Evolutionary conservation across 1,140 invertebrate genomes (phyloP), one percentile per base, ranked within the genome.

Genomic region (Ceratosolen fusciceps): DNA sequence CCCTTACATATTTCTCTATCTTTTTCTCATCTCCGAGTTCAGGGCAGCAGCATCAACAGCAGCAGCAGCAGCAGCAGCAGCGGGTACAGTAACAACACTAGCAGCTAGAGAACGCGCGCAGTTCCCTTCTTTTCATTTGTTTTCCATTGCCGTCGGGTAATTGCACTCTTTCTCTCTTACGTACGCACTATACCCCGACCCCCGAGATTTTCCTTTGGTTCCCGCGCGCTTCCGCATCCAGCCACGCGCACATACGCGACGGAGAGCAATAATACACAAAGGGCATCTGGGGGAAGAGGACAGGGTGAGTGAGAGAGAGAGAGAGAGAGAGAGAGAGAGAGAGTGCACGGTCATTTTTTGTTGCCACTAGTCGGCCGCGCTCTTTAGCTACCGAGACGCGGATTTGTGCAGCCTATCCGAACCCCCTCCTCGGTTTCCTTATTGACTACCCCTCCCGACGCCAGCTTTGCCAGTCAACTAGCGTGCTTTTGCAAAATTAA

Each of bases 81-180:
- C n/a, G n/a, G n/a, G n/a, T n/a, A n/a, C n/a, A n/a, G n/a, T n/a
- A n/a, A n/a, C n/a, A n/a, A n/a, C n/a, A n/a, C n/a, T n/a, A 62
- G 58, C 31, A 62, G 26, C 58, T 62, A 65, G 60, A 65, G 60
- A n/a, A 19, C 29, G 58, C 49, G 34, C 26, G 60, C 62, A 70
- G 58, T 74, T 81, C 80, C 31, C 58, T 65, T 67, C 82, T 84
- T 88, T 86, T 86, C 82, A 84, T 88, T 87, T 87, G 83, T 88
- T 89, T 88, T 87, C 83, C 85, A 80, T 85, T 82, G 86, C 87
- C 86, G 83, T 80, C 83, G 84, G 87, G 86, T 89, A 89, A 89
- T 89, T 88, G 87, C 85, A 81, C 85, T 86, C 85, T 86, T 80
- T 86, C 84, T 84, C 86, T 87, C 87, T 86, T 87, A 85, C 86